These are phyloP conservation scores for Steatornis caripensis DNA, from an alignment of 2,113 vertebrate genomes.

Conservation along the genomic window DNA sequence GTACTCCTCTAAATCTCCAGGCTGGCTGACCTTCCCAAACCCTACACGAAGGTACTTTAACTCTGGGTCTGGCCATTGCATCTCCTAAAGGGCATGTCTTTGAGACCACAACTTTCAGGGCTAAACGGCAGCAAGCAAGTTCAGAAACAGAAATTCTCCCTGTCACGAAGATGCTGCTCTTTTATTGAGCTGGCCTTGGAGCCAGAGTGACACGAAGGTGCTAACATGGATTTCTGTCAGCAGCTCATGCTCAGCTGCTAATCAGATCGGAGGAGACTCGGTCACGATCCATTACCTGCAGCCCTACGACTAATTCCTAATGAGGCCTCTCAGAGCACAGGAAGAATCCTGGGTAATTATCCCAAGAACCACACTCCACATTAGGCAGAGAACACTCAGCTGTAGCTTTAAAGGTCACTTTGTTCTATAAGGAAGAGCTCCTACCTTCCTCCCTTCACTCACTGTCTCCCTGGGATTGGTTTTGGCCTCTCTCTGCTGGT, in stretches of 20 bases:
- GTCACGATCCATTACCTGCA: constrained; percentile 20
- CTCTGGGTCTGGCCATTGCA: not conserved
- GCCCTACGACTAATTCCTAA: constrained; percentile 35
- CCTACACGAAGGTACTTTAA: not conserved
- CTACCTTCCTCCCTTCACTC: not conserved
- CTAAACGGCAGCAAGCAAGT: not conserved
- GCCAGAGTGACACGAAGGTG: not conserved
- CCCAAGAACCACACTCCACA: not conserved
- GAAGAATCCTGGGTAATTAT: not conserved
- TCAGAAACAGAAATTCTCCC: not conserved
- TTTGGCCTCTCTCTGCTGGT: not conserved
- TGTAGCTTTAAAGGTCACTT: not conserved
- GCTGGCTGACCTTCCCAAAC: not conserved
- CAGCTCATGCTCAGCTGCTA: not conserved
- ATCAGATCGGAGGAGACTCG: not conserved
- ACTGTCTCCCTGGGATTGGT: not conserved
- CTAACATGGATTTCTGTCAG: constrained; percentile 21
- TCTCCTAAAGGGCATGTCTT: not conserved
- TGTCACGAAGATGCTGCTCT: constrained; percentile 20
- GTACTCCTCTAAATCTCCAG: not conserved
- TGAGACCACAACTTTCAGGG: not conserved
- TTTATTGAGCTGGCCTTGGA: not conserved
- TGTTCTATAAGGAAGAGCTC: not conserved
- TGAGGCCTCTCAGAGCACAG: constrained; percentile 6
- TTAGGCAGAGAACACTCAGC: not conserved